Evolutionary conservation across 2,113 vertebrate species (phyloP).

Genomic region (Psettodes erumei): DNA sequence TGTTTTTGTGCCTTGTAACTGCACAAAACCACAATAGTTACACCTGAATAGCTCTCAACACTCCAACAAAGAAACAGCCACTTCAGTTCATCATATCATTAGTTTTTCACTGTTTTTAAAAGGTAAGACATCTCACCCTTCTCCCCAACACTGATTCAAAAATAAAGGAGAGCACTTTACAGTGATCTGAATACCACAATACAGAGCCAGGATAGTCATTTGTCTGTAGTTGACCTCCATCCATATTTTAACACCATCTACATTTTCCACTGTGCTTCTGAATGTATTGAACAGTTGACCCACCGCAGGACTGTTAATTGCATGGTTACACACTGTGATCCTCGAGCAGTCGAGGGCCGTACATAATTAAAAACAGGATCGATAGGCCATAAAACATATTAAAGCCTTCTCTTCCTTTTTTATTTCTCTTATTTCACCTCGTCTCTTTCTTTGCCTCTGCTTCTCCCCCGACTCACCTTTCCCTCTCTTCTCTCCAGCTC

Average conservation of each 20-base stretch:
- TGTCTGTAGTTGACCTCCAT: background rate
- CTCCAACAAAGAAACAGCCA: background rate
- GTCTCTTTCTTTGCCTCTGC: background rate
- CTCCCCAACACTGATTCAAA: too few species aligned
- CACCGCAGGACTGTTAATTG: background rate
- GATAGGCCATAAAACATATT: background rate
- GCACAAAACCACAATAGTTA: background rate
- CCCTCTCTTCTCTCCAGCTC: background rate
- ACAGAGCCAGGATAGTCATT: too few species aligned
- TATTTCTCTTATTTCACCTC: background rate
- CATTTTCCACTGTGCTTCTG: background rate
- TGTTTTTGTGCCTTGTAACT: background rate
- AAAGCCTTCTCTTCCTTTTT: background rate
- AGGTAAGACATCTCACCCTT: too few species aligned
- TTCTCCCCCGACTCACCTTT: background rate
- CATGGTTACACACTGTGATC: conserved; percentile 11
- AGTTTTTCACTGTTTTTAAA: too few species aligned
- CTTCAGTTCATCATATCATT: too few species aligned
- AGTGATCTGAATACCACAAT: too few species aligned
- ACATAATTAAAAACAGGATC: conserved; percentile 14
- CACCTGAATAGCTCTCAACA: background rate
- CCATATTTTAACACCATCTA: background rate
- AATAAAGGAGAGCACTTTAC: too few species aligned
- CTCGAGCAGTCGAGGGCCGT: conserved; percentile 5
- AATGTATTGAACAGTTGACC: conserved; percentile 5